Conservation (phyloP, 2,888 invertebrate species). For the Acleris emargana region DNA sequence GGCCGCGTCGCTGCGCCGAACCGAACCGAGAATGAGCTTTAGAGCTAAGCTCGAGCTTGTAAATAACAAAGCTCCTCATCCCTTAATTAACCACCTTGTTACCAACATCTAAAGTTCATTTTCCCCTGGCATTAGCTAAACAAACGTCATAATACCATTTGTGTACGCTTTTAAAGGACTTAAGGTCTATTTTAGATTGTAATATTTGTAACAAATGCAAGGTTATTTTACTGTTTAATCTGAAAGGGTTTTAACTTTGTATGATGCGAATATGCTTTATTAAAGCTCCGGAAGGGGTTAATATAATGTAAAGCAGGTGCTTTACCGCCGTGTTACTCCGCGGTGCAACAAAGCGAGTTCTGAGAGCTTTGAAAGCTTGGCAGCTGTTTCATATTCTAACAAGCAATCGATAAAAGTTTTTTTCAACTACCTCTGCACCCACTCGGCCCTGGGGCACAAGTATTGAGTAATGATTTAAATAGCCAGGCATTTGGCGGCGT, state of each 20-base stretch:
- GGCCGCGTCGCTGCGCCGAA: slow-evolving; percentile 11
- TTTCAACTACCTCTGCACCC: too few relatives aligned
- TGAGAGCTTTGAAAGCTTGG: too few relatives aligned
- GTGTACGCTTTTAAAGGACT: slow-evolving; percentile 33
- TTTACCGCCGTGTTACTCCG: too few relatives aligned
- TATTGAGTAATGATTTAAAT: too few relatives aligned
- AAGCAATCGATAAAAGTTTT: too few relatives aligned
- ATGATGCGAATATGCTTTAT: slow-evolving; percentile 5
- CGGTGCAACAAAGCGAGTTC: too few relatives aligned
- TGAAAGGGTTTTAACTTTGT: slow-evolving; percentile 3
- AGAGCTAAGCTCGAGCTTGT: slow-evolving; percentile 24
- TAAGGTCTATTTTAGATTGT: slow-evolving; percentile 24
- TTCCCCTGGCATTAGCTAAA: slow-evolving; percentile 3
- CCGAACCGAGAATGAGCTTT: slow-evolving; percentile 30
- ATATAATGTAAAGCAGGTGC: too few relatives aligned
- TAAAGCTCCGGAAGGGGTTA: neutral
- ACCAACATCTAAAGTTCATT: neutral
- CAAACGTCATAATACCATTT: slow-evolving; percentile 32
- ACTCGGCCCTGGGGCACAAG: too few relatives aligned
- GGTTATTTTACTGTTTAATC: slow-evolving; percentile 12
- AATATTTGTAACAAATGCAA: slow-evolving; percentile 35
- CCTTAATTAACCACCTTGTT: slow-evolving; percentile 4
- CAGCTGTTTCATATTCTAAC: too few relatives aligned
- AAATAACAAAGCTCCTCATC: slow-evolving; percentile 17
- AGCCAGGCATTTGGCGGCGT: too few relatives aligned